Evolutionary conservation across 2,797 vertebrate genomes (phyloP).

Genomic region (Graptemys geographica): DNA sequence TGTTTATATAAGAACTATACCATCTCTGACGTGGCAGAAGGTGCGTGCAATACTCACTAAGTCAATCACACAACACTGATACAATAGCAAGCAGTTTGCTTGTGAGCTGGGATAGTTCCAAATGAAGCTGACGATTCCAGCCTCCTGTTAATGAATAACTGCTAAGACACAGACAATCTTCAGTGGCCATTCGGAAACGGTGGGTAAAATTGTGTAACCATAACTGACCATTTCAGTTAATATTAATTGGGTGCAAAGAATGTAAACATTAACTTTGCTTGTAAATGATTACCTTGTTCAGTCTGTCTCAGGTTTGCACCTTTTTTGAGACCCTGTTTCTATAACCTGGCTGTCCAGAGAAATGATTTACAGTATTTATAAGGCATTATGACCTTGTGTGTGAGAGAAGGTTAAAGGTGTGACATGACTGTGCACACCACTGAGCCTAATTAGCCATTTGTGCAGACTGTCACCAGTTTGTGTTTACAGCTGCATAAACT

Average conservation of each 20-base stretch:
- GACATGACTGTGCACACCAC: neutral
- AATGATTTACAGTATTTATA: neutral
- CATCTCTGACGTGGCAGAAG: rapidly evolving
- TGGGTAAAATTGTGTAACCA: slow-evolving; percentile 20
- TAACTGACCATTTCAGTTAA: slow-evolving; percentile 30
- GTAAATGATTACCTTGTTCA: neutral
- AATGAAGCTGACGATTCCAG: rapidly evolving
- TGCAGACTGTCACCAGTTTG: neutral
- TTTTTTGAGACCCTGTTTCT: neutral
- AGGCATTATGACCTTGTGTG: rapidly evolving
- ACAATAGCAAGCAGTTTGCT: neutral
- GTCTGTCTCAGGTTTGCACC: rapidly evolving
- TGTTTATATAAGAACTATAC: neutral
- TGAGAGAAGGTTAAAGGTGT: rapidly evolving
- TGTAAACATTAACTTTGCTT: slow-evolving; percentile 43
- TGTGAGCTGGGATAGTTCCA: neutral
- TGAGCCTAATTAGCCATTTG: neutral
- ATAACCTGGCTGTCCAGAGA: neutral
- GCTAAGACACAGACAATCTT: neutral
- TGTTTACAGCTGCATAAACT: neutral
- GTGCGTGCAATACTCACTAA: neutral
- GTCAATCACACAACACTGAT: neutral
- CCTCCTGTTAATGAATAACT: neutral
- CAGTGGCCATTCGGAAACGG: neutral
- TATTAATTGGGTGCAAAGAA: slow-evolving; percentile 24